Evolutionary conservation across 2,888 invertebrate species (phyloP).

Genomic region (Leucania comma): DNA sequence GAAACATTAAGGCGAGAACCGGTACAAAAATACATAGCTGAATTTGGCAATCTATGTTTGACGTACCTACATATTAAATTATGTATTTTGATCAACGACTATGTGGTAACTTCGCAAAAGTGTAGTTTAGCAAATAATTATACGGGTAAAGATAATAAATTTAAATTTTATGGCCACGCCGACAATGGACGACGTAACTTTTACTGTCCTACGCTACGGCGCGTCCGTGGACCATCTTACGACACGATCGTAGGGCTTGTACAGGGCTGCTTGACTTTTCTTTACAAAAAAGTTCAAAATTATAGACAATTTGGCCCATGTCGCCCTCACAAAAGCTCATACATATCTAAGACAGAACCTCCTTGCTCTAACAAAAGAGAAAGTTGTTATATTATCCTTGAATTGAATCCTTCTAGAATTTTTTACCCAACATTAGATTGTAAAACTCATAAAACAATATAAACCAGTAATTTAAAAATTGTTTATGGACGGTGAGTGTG

Average conservation of each 20-base stretch:
- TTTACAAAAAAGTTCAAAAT: not conserved
- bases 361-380: constrained; percentile 32
- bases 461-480: constrained; percentile 3
- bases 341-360: not conserved
- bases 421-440: constrained; percentile 39
- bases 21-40: constrained; percentile 28
- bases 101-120: constrained; percentile 57
- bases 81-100: constrained; percentile 52
- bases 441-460: constrained; percentile 3
- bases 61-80: constrained; percentile 45
- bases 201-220: constrained; percentile 48
- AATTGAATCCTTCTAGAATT: constrained; percentile 33
- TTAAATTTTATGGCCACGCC: constrained; percentile 52
- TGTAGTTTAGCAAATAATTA: constrained; percentile 63
- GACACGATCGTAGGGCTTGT: constrained; percentile 42
- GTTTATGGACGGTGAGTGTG: not conserved
- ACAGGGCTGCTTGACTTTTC: constrained; percentile 21
- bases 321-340: not conserved
- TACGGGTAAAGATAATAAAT: constrained; percentile 60
- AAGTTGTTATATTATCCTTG: constrained; percentile 39
- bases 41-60: constrained; percentile 53
- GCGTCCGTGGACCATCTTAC: constrained; percentile 42
- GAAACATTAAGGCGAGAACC: constrained; percentile 40
- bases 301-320: not conserved
- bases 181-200: constrained; percentile 61